These are phyloP conservation scores for Aplidium turbinatum DNA, from an alignment of 23 tunicate species.

Conservation along the genomic window DNA sequence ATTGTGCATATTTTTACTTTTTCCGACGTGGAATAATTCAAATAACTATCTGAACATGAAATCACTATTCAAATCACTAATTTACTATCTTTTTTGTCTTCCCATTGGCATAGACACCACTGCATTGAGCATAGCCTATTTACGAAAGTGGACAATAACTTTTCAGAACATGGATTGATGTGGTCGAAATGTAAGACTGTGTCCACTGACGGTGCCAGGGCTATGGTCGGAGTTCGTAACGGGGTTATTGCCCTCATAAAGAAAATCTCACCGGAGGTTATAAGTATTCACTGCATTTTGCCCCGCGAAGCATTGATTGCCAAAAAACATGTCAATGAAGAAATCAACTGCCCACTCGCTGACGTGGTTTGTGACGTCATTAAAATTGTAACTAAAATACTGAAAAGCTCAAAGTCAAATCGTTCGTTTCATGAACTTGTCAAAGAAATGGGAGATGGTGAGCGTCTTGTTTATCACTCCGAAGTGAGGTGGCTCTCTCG, in stretches of 20 bases:
- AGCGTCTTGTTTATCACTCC: conserved; percentile 56
- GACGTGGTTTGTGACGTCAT: conserved; percentile 59
- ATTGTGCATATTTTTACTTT: too few relatives aligned
- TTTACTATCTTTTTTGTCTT: conserved; percentile 50
- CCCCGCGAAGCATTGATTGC: conserved; percentile 41
- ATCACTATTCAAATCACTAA: conserved; percentile 42
- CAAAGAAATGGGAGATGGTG: conserved; percentile 58
- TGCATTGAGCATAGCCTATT: conserved; percentile 37
- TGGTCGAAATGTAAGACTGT: conserved; percentile 60
- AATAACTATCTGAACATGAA: too few relatives aligned
- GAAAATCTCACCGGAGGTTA: conserved; percentile 42
- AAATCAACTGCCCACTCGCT: conserved; percentile 55
- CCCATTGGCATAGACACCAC: conserved; percentile 39
- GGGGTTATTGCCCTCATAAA: conserved; percentile 48
- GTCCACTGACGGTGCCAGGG: conserved; percentile 54
- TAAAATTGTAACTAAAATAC: conserved; percentile 47
- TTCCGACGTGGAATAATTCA: too few relatives aligned
- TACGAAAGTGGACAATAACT: conserved; percentile 40
- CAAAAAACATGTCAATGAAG: conserved; percentile 59
- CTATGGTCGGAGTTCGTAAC: conserved; percentile 42
- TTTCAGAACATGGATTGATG: conserved; percentile 40
- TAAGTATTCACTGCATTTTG: conserved; percentile 37
- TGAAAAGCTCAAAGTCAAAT: conserved; percentile 48
- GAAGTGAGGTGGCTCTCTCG: conserved; percentile 65
- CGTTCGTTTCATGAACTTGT: conserved; percentile 64